These are phyloP conservation scores for Tachysurus vachellii DNA, from an alignment of 2,113 vertebrate genomes.

Conservation along the genomic window DNA sequence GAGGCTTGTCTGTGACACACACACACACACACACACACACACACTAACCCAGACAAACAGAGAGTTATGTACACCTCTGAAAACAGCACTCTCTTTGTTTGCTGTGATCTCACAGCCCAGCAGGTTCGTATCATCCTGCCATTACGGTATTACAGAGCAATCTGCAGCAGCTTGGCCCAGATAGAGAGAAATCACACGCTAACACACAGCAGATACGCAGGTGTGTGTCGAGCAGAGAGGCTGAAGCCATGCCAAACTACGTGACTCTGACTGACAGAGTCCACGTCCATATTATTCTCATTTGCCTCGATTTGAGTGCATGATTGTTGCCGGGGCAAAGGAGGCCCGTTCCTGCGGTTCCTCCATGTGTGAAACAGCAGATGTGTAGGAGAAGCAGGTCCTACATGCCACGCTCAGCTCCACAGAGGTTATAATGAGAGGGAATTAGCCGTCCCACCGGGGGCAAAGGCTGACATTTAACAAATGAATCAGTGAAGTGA, in stretches of 20 bases:
- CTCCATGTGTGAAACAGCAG: constrained; percentile 17
- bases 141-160: constrained; percentile 38
- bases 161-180: constrained; percentile 36
- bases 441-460: neutral
- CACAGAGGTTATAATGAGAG: neutral
- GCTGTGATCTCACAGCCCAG: constrained; percentile 49
- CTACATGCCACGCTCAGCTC: neutral
- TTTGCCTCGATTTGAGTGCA: neutral
- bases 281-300: neutral
- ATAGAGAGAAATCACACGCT: constrained; percentile 23
- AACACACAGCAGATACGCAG: constrained; percentile 38
- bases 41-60: neutral
- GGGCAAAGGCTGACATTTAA: constrained; percentile 17
- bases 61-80: neutral
- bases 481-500: constrained; percentile 7
- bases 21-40: constrained; percentile 18
- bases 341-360: neutral
- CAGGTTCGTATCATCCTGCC: constrained; percentile 46
- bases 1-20: neutral
- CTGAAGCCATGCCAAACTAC: constrained; percentile 25
- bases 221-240: constrained; percentile 39
- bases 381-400: neutral
- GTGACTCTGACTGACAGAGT: constrained; percentile 5
- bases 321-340: neutral
- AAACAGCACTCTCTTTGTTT: constrained; percentile 36